Evolutionary conservation across 2,797 vertebrate genomes (phyloP).

Genomic region (Bucorvus abyssinicus): DNA sequence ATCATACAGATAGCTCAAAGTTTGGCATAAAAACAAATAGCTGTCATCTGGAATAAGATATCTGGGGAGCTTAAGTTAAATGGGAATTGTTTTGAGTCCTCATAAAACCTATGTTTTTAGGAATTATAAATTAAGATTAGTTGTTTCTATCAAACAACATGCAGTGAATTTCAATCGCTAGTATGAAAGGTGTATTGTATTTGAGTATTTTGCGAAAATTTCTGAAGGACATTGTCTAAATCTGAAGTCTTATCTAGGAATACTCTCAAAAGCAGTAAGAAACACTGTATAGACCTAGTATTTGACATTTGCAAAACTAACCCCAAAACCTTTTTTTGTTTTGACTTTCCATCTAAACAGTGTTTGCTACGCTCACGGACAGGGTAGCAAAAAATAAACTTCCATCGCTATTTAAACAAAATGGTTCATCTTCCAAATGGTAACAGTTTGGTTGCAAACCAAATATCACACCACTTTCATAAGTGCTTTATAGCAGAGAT

Average conservation of each 20-base stretch:
- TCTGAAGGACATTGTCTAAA: background rate
- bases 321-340: background rate
- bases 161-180: background rate
- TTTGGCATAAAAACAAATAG: background rate
- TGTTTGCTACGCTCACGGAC: background rate
- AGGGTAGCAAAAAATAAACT: background rate
- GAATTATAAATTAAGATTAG: background rate
- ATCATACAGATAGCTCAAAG: background rate
- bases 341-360: background rate
- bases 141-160: background rate
- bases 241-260: background rate
- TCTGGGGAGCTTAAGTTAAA: background rate
- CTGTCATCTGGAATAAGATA: background rate
- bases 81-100: background rate
- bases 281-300: background rate
- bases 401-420: background rate
- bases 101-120: background rate
- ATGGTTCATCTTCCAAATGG: background rate
- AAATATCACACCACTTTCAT: background rate
- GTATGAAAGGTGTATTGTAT: background rate
- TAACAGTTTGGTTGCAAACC: background rate
- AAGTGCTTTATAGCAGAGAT: background rate
- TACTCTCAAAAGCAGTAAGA: background rate
- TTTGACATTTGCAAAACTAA: background rate
- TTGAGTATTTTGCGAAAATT: background rate